Evolutionary conservation across 2,888 invertebrate genomes (phyloP).

Genomic region (Acanthopleura granulata): DNA sequence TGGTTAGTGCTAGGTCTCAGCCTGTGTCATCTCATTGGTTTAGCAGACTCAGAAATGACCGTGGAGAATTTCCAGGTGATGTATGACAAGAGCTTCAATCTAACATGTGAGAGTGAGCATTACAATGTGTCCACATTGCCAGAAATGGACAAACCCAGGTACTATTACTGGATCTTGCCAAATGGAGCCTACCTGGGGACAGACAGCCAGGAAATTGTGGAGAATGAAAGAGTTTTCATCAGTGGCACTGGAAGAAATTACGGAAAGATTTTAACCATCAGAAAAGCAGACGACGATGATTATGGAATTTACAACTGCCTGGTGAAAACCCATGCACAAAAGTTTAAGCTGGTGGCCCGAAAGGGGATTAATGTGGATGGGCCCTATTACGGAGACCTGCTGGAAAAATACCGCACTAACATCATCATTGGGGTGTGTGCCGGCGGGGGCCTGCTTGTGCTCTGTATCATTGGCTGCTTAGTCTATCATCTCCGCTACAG

Average conservation of each 20-base stretch:
- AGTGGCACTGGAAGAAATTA: background rate
- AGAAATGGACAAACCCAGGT: background rate
- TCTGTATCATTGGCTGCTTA: slow-evolving; percentile 2
- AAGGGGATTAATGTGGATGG: slow-evolving; percentile 30
- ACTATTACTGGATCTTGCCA: slow-evolving; percentile 27
- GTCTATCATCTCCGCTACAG: slow-evolving; percentile 10
- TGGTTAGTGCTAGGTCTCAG: no score
- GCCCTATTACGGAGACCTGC: slow-evolving; percentile 30
- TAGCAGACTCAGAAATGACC: background rate
- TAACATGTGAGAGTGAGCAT: slow-evolving; percentile 21
- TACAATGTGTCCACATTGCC: background rate
- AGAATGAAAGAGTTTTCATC: slow-evolving; percentile 21
- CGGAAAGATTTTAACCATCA: slow-evolving; percentile 29
- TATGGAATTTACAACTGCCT: slow-evolving; percentile 52
- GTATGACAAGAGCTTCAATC: slow-evolving; percentile 27
- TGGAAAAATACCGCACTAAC: slow-evolving; percentile 26
- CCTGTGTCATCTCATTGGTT: no score
- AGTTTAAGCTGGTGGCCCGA: slow-evolving; percentile 15
- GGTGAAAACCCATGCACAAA: background rate
- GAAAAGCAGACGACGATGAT: slow-evolving; percentile 43
- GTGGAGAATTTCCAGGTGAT: slow-evolving; percentile 20
- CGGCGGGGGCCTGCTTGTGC: slow-evolving; percentile 21
- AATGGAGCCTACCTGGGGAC: slow-evolving; percentile 19
- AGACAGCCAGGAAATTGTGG: background rate
- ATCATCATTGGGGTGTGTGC: slow-evolving; percentile 28